Conservation (phyloP, 2,797 vertebrate genomes). For the Anolis apletophallus region DNA sequence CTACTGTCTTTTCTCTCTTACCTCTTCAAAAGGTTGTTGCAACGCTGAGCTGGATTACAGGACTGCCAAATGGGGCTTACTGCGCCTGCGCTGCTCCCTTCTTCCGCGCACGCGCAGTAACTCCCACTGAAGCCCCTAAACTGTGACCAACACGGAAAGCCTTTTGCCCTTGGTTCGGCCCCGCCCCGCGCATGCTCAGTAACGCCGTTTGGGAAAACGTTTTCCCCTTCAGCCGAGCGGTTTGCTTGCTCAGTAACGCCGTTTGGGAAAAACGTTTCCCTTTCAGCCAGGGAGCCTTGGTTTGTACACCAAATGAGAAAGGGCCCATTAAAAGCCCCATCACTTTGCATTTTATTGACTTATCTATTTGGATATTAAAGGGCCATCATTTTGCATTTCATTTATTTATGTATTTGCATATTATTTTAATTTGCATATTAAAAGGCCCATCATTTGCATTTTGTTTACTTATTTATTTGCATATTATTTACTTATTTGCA, state of each 20-base stretch:
- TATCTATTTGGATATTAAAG: too few species aligned
- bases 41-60: background rate
- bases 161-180: background rate
- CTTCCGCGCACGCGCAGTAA: background rate
- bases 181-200: background rate
- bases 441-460: too few species aligned
- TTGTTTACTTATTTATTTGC: too few species aligned
- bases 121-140: background rate
- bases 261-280: background rate
- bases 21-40: background rate
- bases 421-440: too few species aligned
- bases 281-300: too few species aligned
- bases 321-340: too few species aligned
- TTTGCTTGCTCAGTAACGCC: background rate
- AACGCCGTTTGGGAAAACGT: background rate
- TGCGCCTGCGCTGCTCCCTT: background rate
- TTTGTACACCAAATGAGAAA: background rate
- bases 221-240: too few species aligned
- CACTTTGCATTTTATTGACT: too few species aligned
- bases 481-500: too few species aligned
- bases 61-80: fast-evolving
- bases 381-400: too few species aligned
- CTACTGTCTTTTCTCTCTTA: background rate
- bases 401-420: too few species aligned
- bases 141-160: too few species aligned